These are phyloP conservation scores for Nannoperca australis DNA, from an alignment of 2,797 vertebrate genomes.

Conservation along the genomic window DNA sequence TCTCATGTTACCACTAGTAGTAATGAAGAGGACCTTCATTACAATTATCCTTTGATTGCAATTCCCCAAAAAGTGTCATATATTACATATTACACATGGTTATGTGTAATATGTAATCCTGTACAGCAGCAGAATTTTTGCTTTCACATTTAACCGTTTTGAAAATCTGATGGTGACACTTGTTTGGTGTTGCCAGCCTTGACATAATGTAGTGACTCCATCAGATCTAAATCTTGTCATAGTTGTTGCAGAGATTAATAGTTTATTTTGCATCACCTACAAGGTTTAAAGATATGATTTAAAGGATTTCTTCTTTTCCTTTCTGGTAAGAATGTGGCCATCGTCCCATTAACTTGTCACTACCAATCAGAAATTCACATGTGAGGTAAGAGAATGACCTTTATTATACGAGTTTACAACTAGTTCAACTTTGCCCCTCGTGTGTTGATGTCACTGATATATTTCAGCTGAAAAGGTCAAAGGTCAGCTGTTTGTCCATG, in stretches of 20 bases:
- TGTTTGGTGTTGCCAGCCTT: not conserved
- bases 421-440: constrained; percentile 68
- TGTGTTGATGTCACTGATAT: constrained; percentile 61
- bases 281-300: not conserved
- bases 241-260: not conserved
- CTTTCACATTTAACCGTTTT: not conserved
- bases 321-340: not conserved
- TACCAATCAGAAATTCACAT: not conserved
- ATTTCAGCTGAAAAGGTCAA: constrained; percentile 63
- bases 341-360: not conserved
- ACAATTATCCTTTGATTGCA: not conserved
- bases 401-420: not conserved
- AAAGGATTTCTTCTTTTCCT: not conserved
- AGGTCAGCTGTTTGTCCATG: constrained; percentile 60
- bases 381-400: constrained; percentile 5
- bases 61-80: not conserved
- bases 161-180: not conserved
- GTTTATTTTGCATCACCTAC: not conserved
- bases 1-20: too few relatives aligned
- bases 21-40: too few relatives aligned
- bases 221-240: not conserved
- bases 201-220: not conserved
- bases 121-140: not conserved
- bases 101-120: too few relatives aligned
- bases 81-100: not conserved